phyloP scores from a whole-genome alignment of 2,113 vertebrate species.

The Rynchops niger region DNA sequence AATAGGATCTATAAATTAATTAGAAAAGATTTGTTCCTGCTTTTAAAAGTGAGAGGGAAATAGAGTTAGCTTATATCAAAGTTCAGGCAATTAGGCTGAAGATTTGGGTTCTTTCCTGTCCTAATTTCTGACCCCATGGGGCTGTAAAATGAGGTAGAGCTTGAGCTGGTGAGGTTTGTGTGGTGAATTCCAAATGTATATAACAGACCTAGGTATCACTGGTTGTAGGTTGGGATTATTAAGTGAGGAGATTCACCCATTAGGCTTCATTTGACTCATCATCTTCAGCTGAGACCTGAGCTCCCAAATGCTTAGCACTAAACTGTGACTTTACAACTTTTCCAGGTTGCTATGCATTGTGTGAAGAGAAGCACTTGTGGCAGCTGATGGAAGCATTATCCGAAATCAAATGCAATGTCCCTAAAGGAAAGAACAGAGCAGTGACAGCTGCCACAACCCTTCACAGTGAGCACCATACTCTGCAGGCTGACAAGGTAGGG shows the following conservation, averaged over 20 bases:
- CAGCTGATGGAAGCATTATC: constrained; percentile 41
- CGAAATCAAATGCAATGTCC: neutral
- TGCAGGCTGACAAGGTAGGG: neutral
- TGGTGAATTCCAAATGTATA: neutral
- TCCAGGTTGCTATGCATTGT: neutral
- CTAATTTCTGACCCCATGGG: neutral
- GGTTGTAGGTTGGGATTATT: neutral
- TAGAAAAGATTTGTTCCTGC: neutral
- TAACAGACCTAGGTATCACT: neutral
- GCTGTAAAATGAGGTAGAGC: neutral
- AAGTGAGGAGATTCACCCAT: neutral
- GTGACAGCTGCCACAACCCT: constrained; percentile 53
- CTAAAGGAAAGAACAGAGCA: constrained; percentile 17
- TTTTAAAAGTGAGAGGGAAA: neutral
- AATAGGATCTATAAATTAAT: neutral
- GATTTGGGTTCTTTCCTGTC: neutral
- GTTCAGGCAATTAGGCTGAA: neutral
- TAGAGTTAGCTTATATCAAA: neutral
- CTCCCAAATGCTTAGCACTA: neutral
- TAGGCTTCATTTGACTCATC: neutral
- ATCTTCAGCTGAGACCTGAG: neutral
- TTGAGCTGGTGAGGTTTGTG: neutral
- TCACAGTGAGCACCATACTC: neutral
- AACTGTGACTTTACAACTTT: neutral
- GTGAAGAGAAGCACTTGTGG: constrained; percentile 47